Evolutionary conservation across 2,888 invertebrate species (phyloP).

Genomic region (Lathronympha strigana): DNA sequence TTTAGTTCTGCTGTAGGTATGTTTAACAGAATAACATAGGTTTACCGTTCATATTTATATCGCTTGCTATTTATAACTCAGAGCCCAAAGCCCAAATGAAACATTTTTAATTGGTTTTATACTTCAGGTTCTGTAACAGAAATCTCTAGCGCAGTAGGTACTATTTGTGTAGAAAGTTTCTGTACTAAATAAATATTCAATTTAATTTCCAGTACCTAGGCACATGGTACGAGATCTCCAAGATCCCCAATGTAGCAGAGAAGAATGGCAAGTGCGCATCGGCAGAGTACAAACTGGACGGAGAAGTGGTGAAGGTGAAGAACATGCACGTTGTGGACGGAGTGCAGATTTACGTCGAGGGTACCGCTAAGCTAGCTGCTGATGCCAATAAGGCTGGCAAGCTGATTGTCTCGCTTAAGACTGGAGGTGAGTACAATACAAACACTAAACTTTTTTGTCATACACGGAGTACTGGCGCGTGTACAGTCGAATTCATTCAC

Average conservation of each 20-base stretch:
- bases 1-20: too few species aligned
- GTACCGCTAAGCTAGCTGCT: slow-evolving; percentile 63
- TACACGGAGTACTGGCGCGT: too few species aligned
- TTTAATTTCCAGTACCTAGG: slow-evolving; percentile 81
- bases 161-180: too few species aligned
- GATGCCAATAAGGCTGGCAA: slow-evolving; percentile 79
- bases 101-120: too few species aligned
- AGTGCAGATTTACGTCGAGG: slow-evolving; percentile 65
- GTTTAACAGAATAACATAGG: too few species aligned
- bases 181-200: not conserved
- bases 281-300: slow-evolving; percentile 83
- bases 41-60: too few species aligned
- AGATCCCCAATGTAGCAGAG: slow-evolving; percentile 85
- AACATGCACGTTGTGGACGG: slow-evolving; percentile 66
- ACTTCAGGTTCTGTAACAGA: too few species aligned
- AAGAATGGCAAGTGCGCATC: slow-evolving; percentile 84
- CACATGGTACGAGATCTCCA: slow-evolving; percentile 87
- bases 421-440: slow-evolving; percentile 61
- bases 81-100: too few species aligned
- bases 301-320: slow-evolving; percentile 65
- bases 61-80: too few species aligned
- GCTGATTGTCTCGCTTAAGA: slow-evolving; percentile 63
- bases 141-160: too few species aligned
- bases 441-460: too few species aligned
- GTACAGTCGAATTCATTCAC: too few species aligned